Evolutionary conservation across 2,113 vertebrate species (phyloP).

Genomic region (Anser cygnoides): DNA sequence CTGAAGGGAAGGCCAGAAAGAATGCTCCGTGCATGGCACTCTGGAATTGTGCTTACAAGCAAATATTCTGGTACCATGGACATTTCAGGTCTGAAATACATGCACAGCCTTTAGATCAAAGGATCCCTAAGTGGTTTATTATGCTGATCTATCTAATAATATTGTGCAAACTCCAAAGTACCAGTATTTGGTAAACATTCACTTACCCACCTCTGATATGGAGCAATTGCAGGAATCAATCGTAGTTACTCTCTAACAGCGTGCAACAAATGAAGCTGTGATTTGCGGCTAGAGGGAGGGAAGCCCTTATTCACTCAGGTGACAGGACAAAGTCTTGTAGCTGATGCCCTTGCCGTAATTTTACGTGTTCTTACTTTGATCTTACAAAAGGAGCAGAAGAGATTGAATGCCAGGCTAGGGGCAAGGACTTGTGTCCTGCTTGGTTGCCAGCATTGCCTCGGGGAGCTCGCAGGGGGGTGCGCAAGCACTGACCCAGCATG

Average conservation of each 20-base stretch:
- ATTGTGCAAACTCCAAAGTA: conserved; percentile 62
- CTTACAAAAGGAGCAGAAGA: background rate
- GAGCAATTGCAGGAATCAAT: conserved; percentile 21
- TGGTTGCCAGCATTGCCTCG: background rate
- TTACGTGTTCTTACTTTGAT: background rate
- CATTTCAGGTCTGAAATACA: conserved; percentile 1
- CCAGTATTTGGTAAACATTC: conserved; percentile 41
- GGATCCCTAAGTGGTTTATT: conserved; percentile 35
- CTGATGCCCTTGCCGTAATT: background rate
- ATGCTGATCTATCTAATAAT: background rate
- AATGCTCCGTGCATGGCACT: background rate
- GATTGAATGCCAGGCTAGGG: background rate
- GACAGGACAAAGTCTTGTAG: background rate
- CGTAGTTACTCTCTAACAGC: conserved; percentile 6
- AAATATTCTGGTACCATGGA: background rate
- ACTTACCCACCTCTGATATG: conserved; percentile 26
- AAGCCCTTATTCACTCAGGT: background rate
- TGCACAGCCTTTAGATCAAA: background rate
- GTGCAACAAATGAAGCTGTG: background rate
- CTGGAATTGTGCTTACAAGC: background rate
- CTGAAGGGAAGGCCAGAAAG: background rate
- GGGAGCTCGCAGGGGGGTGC: background rate
- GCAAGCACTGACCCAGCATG: background rate
- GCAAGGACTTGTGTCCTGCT: background rate
- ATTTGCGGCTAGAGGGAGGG: background rate